phyloP scores from a whole-genome alignment of 2,888 invertebrate genomes.

The Gisinianus flammeolus region DNA sequence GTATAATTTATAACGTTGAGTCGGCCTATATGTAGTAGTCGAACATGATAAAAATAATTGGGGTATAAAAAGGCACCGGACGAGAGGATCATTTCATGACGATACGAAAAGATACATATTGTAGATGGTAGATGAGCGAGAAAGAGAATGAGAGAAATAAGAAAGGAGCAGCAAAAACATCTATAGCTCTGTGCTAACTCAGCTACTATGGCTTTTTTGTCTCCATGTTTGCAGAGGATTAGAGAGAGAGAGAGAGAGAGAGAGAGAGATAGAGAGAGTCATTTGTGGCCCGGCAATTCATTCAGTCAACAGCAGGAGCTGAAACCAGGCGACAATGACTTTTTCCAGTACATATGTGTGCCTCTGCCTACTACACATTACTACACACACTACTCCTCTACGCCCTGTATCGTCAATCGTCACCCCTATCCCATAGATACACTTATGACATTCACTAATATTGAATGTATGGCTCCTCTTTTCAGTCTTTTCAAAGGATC shows the following conservation, averaged over 20 bases:
- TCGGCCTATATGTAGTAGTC: too few relatives aligned
- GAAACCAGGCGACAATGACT: conserved; percentile 42
- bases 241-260: conserved; percentile 44
- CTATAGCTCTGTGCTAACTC: background rate
- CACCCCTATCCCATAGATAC: conserved; percentile 31
- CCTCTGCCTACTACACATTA: background rate
- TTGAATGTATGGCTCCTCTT: background rate
- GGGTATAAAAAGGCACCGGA: conserved; percentile 26
- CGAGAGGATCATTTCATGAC: conserved; percentile 12
- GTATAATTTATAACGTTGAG: too few relatives aligned
- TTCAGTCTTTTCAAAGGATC: background rate
- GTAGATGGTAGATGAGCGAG: background rate
- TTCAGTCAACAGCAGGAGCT: conserved; percentile 32
- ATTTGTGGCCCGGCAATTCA: conserved; percentile 45
- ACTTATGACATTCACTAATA: conserved; percentile 7
- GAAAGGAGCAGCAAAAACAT: background rate
- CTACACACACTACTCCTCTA: background rate
- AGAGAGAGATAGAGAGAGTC: too few relatives aligned
- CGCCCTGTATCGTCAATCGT: conserved; percentile 5
- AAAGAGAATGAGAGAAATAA: background rate
- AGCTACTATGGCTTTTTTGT: conserved; percentile 32
- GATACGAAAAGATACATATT: background rate
- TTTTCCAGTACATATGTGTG: conserved; percentile 22
- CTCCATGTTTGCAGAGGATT: conserved; percentile 48
- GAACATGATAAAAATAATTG: conserved; percentile 25